Base-by-base conservation (phyloP, 2,888 invertebrate genomes). In the Agrotis segetum region DNA sequence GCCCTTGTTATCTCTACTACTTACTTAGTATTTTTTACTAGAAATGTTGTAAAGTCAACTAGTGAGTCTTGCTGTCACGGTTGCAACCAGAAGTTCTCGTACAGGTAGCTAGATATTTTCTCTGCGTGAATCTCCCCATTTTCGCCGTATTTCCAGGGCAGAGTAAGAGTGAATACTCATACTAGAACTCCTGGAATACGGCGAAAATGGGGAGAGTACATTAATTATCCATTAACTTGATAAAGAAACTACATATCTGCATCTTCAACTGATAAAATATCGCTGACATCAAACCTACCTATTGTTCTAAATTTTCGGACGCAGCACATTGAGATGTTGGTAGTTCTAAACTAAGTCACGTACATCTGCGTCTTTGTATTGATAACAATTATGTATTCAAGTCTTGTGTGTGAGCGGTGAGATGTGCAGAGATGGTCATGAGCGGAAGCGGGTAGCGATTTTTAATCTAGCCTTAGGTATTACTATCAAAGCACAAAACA, bases 361-460 rank as follows among this genome's bases (percentile, higher is more conserved):
- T 72, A 81, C 79, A 50, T 63, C 46, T 62, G 63, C 60, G 64
- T 77, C 66, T 65, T 72, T 71, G 53, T 74, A 29, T 14, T 71
- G 74, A 76, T 81, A 73, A 55, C 65, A 79, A 40, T 81, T 85
- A 65, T 81, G 69, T 65, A 85, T 81, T 73, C 84, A 67, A 59
- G 58, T 73, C 60, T 4, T 19, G 68, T 66, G 29, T 59, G n/a
- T 49, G 17, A 21, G 72, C 21, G 55, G 46, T 63, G 65, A 73
- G 67, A 64, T 55, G 24, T 68, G 64, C 29, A 67, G 13, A 9
- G 16, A 1, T 19, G 13, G 24, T 59, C 16, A 47, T 62, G n/a
- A 79, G 60, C 55, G 67, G 44, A 17, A 67, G 62, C 68, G 74
- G 53, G 0, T 0, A 40, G 74, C 47, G 74, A 24, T 53, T 56